Conservation (phyloP, 1,140 invertebrate species). For the Pararge aegeria region DNA sequence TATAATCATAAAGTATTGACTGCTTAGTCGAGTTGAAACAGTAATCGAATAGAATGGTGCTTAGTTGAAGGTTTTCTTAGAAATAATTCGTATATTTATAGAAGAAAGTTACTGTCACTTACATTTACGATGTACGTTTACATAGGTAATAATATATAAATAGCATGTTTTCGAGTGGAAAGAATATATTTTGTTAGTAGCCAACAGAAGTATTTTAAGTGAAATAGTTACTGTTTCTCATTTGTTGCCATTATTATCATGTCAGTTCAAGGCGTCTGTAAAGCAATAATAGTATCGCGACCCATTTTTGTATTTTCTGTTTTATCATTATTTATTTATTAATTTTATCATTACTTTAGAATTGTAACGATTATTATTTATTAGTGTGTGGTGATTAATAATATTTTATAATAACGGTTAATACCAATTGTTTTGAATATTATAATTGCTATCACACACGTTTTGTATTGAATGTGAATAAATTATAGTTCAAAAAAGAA, state of each 20-base stretch:
- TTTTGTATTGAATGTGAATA: slow-evolving; percentile 80
- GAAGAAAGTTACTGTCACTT: slow-evolving; percentile 44
- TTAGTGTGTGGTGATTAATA: slow-evolving; percentile 74
- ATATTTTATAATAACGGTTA: slow-evolving; percentile 62
- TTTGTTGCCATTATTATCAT: slow-evolving; percentile 44
- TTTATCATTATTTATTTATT: slow-evolving; percentile 67
- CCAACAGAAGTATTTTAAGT: slow-evolving; percentile 32
- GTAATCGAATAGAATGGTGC: slow-evolving; percentile 78
- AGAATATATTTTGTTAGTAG: slow-evolving; percentile 39
- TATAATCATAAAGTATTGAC: slow-evolving; percentile 66
- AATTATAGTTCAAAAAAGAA: slow-evolving; percentile 67
- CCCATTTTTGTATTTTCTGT: slow-evolving; percentile 23
- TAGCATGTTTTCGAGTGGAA: slow-evolving; percentile 35
- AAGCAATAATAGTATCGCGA: slow-evolving; percentile 49
- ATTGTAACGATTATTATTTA: slow-evolving; percentile 63
- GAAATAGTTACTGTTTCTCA: slow-evolving; percentile 35
- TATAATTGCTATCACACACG: slow-evolving; percentile 70
- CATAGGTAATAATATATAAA: slow-evolving; percentile 23
- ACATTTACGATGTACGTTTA: slow-evolving; percentile 27
- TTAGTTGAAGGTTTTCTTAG: slow-evolving; percentile 72
- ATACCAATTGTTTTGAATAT: slow-evolving; percentile 58
- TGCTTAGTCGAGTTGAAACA: slow-evolving; percentile 69
- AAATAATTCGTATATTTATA: slow-evolving; percentile 66
- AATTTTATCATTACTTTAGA: slow-evolving; percentile 49
- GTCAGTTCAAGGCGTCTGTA: slow-evolving; percentile 34